A percentile compares a stretch with the other conserved stretches of the same genome.
These are phyloP conservation scores for Mormyrus proboscirostris DNA, from an alignment of 2,797 vertebrate genomes.

Conservation along the genomic window DNA sequence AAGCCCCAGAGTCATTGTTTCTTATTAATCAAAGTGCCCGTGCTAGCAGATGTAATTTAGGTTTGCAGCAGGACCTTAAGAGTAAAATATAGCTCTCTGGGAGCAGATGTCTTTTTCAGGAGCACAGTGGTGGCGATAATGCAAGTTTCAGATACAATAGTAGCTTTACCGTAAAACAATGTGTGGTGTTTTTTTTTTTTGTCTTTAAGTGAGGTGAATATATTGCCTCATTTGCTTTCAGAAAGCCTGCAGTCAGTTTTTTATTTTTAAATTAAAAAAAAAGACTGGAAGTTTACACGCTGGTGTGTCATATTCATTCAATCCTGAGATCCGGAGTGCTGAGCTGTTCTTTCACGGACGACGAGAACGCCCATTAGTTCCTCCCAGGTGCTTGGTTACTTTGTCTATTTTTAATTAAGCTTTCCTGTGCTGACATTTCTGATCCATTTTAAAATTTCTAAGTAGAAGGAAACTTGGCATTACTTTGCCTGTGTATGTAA, in stretches of 20 bases:
- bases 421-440: constrained; percentile 25
- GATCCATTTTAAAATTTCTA: constrained; percentile 42
- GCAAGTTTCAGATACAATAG: neutral
- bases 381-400: constrained; percentile 26
- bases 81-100: neutral
- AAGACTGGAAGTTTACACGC: neutral
- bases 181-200: neutral
- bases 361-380: neutral
- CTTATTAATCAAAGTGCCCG: neutral
- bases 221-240: neutral
- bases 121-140: neutral
- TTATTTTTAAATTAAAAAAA: neutral
- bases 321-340: neutral
- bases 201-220: neutral
- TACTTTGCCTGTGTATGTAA: neutral
- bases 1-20: neutral
- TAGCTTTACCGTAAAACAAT: neutral
- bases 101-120: neutral
- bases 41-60: neutral
- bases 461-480: neutral
- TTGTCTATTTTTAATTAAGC: neutral
- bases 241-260: neutral
- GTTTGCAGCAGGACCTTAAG: neutral
- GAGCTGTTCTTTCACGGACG: neutral
- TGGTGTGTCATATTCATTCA: neutral